Conservation (phyloP, 2,888 invertebrate species). For the Theretra japonica region DNA sequence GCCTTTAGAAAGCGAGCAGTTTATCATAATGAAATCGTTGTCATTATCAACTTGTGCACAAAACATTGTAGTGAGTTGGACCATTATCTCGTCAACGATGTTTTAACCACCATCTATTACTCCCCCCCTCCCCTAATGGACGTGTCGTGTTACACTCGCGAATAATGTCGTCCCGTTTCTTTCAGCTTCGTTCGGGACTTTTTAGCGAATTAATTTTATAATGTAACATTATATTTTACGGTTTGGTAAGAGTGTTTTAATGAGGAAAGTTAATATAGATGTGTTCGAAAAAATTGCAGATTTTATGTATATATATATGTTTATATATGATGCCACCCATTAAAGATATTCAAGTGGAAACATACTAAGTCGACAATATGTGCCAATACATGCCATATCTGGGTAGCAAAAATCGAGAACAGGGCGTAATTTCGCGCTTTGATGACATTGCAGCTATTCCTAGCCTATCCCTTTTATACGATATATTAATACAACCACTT, state of each 20-base stretch:
- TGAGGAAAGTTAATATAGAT: neutral
- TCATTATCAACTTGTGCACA: conserved; percentile 37
- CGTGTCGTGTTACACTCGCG: conserved; percentile 63
- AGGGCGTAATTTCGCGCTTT: no score
- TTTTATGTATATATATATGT: no score
- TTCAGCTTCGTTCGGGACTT: conserved; percentile 27
- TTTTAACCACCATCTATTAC: conserved; percentile 58
- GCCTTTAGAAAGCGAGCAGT: neutral
- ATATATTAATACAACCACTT: no score
- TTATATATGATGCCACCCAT: no score
- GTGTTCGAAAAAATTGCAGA: neutral
- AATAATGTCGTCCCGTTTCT: conserved; percentile 49
- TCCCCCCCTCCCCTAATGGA: conserved; percentile 62
- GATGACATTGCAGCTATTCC: no score
- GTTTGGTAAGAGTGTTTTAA: neutral
- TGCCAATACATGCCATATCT: no score
- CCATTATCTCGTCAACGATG: conserved; percentile 49
- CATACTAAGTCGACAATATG: no score
- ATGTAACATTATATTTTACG: conserved; percentile 3
- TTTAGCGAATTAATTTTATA: conserved; percentile 19
- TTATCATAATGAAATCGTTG: conserved; percentile 19
- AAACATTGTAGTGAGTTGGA: conserved; percentile 38
- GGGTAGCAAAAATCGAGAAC: no score
- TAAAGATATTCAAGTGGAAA: no score
- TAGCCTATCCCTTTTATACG: no score